These are phyloP conservation scores for Callipepla californica DNA, from an alignment of 2,113 vertebrate genomes.

Conservation along the genomic window DNA sequence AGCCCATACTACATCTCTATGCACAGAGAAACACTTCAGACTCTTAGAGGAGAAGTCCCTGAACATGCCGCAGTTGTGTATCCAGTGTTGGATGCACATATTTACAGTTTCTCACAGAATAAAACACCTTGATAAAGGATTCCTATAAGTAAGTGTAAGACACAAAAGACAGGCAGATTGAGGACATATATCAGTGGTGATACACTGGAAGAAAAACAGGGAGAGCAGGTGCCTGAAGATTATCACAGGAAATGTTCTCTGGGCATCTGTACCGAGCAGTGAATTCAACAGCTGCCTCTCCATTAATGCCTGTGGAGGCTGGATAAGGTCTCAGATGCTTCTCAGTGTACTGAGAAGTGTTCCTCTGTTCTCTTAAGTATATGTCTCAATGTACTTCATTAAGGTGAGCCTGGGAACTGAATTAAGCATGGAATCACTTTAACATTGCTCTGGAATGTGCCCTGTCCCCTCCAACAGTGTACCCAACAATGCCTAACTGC, in stretches of 20 bases:
- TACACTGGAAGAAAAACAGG: background rate
- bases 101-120: background rate
- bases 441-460: background rate
- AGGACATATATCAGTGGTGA: background rate
- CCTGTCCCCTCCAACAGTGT: background rate
- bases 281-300: background rate
- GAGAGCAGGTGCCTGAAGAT: background rate
- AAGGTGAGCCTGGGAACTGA: background rate
- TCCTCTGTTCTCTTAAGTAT: background rate
- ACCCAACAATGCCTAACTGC: background rate
- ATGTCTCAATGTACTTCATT: background rate
- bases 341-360: background rate
- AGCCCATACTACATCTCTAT: background rate
- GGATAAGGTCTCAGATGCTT: background rate
- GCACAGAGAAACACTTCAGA: background rate
- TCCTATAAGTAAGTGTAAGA: background rate
- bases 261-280: background rate
- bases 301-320: background rate
- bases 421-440: background rate
- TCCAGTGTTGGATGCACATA: background rate
- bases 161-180: background rate
- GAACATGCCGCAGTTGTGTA: background rate
- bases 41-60: background rate
- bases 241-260: background rate
- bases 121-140: background rate